Conservation (phyloP, 1,140 invertebrate species). For the Phthorimaea operculella region DNA sequence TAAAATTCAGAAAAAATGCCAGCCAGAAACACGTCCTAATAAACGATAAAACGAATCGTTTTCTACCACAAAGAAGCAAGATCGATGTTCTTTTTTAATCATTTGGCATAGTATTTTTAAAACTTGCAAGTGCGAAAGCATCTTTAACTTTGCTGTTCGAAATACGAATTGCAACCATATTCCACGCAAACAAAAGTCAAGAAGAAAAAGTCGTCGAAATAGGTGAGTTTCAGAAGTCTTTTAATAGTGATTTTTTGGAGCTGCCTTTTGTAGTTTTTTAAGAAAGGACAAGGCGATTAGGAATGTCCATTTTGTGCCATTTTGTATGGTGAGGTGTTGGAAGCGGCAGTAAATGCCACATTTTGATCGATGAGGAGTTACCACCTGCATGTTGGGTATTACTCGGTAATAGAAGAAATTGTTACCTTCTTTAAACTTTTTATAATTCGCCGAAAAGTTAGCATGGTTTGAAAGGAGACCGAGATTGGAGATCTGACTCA, state of each 20-base stretch:
- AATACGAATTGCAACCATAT: not conserved
- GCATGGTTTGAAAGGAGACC: too few species aligned
- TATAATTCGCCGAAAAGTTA: too few species aligned
- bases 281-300: conserved; percentile 54
- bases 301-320: conserved; percentile 54
- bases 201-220: not conserved
- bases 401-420: not conserved
- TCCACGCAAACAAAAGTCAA: not conserved
- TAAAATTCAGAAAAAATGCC: too few species aligned
- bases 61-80: conserved; percentile 34
- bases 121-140: conserved; percentile 4
- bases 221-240: not conserved
- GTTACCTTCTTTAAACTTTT: not conserved
- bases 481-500: too few species aligned
- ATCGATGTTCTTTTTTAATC: conserved; percentile 46
- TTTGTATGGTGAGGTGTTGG: conserved; percentile 29
- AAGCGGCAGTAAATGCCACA: conserved; percentile 47
- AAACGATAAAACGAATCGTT: not conserved
- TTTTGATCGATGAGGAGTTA: conserved; percentile 45
- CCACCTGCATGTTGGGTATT: conserved; percentile 40
- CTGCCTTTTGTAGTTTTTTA: conserved; percentile 46
- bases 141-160: not conserved
- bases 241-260: conserved; percentile 23
- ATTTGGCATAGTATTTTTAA: conserved; percentile 24
- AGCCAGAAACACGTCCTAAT: not conserved